A percentile compares a stretch with the other conserved stretches of the same genome.
These are phyloP conservation scores for Rhagologus leucostigma DNA, from an alignment of 2,113 vertebrate genomes.

Conservation along the genomic window DNA sequence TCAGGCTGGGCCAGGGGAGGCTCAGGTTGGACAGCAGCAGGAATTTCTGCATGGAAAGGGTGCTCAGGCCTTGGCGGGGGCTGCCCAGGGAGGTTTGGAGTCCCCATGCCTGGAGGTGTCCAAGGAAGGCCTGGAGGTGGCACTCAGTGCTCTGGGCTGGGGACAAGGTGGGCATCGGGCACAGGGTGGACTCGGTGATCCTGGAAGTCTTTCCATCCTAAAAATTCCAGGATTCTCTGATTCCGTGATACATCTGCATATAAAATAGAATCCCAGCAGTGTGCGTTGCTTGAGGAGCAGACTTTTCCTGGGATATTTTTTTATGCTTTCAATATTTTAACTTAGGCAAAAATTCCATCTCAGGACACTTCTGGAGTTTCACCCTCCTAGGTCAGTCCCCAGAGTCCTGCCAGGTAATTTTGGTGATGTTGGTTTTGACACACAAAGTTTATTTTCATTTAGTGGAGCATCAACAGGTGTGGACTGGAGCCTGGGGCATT, in stretches of 20 bases:
- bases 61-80: neutral
- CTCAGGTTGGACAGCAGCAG: neutral
- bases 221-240: neutral
- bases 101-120: neutral
- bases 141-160: neutral
- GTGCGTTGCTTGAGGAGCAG: neutral
- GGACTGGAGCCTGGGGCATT: neutral
- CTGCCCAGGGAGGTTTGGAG: neutral
- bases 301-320: neutral
- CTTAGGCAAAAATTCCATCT: neutral
- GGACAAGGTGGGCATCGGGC: neutral
- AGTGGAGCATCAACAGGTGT: fast-evolving
- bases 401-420: neutral
- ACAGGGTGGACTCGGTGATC: neutral
- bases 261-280: fast-evolving
- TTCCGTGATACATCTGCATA: neutral
- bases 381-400: neutral
- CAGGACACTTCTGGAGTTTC: neutral
- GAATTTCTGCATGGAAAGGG: neutral
- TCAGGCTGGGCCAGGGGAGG: too few species aligned
- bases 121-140: neutral
- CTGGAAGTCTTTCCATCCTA: neutral
- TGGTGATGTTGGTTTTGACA: neutral
- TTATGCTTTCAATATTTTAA: neutral
- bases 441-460: neutral